Evolutionary conservation across 1,140 invertebrate genomes (phyloP).

Genomic region (Nylanderia fulva): DNA sequence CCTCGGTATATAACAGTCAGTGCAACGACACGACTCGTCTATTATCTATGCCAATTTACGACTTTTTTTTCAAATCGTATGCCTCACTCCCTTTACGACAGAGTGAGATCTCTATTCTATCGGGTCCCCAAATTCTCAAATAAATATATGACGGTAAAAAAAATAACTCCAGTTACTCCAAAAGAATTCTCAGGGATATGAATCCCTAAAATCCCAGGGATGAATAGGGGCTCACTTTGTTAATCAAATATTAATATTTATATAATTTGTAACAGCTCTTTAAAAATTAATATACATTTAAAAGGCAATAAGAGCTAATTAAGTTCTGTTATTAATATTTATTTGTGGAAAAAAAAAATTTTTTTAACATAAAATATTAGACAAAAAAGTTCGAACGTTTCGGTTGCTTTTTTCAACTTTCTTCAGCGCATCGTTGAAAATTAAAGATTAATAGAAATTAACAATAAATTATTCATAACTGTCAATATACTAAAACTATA

Average conservation of each 20-base stretch:
- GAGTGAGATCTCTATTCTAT: slow-evolving; percentile 68
- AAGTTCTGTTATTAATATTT: too few relatives aligned
- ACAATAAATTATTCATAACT: too few relatives aligned
- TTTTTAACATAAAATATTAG: too few relatives aligned
- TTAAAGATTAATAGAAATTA: too few relatives aligned
- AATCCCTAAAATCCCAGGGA: background rate
- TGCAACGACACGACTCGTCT: slow-evolving; percentile 64
- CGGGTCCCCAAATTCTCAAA: slow-evolving; percentile 20
- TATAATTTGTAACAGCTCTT: too few relatives aligned
- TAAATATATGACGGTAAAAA: slow-evolving; percentile 57
- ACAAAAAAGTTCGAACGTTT: too few relatives aligned
- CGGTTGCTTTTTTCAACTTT: too few relatives aligned
- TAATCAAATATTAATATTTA: background rate
- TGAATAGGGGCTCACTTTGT: background rate
- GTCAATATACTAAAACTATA: too few relatives aligned
- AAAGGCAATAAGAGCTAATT: too few relatives aligned
- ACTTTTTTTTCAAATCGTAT: slow-evolving; percentile 40
- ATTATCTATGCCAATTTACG: slow-evolving; percentile 71
- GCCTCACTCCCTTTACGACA: slow-evolving; percentile 48
- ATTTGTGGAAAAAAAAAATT: too few relatives aligned
- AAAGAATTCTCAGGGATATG: background rate
- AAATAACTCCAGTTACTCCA: slow-evolving; percentile 26
- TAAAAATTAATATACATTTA: too few relatives aligned
- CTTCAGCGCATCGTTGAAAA: too few relatives aligned
- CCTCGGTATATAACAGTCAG: slow-evolving; percentile 17